Evolutionary conservation across 2,113 vertebrate genomes (phyloP).

Genomic region (Arenaria interpres): DNA sequence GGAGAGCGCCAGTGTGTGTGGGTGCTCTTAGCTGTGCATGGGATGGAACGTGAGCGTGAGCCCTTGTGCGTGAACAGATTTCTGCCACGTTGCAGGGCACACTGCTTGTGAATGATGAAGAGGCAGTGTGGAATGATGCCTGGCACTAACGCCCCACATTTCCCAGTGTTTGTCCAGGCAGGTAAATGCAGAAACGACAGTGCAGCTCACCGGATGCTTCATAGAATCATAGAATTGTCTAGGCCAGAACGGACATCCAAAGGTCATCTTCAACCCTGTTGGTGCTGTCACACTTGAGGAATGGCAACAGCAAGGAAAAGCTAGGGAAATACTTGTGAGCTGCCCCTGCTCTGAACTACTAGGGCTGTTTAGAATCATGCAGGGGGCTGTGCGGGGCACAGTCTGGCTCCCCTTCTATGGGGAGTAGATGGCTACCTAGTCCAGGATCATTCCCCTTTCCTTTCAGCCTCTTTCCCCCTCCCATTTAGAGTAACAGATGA

Average conservation of each 20-base stretch:
- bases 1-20: neutral
- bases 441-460: neutral
- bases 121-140: neutral
- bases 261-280: too few species aligned
- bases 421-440: neutral
- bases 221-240: too few species aligned
- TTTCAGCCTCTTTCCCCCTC: neutral
- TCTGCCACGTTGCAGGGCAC: fast-evolving
- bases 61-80: neutral
- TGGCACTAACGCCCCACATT: neutral
- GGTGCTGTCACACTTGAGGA: neutral
- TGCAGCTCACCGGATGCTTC: neutral
- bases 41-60: neutral
- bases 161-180: neutral
- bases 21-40: neutral
- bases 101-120: fast-evolving
- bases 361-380: neutral
- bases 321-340: neutral
- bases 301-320: neutral
- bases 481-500: neutral
- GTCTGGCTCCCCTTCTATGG: neutral
- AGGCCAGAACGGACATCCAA: too few species aligned
- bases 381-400: neutral
- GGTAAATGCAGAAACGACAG: neutral
- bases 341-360: neutral